Conservation (phyloP, 2,888 invertebrate genomes). For the Nemurella pictetii region DNA sequence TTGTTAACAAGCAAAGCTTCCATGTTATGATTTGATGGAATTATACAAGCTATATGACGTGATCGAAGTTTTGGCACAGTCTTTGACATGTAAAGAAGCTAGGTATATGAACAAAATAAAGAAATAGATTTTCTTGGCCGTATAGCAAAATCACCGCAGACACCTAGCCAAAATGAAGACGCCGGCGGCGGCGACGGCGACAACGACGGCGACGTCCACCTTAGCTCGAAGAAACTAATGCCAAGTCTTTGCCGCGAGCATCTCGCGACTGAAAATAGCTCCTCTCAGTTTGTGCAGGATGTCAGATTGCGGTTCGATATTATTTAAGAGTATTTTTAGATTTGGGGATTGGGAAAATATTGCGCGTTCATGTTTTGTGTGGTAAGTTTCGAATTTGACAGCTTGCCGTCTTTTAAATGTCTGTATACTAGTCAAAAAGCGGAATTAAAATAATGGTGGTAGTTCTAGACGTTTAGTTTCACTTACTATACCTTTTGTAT, state of each 20-base stretch:
- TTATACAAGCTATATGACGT: neutral
- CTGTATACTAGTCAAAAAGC: too few relatives aligned
- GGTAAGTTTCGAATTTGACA: too few relatives aligned
- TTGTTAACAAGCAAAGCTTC: neutral
- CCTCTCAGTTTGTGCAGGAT: neutral
- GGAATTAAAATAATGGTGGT: too few relatives aligned
- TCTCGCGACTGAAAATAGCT: neutral
- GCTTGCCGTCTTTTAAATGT: too few relatives aligned
- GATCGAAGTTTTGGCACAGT: neutral
- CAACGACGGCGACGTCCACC: neutral
- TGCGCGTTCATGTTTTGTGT: neutral
- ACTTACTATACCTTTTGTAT: too few relatives aligned
- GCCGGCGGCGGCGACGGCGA: neutral
- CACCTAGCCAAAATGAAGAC: neutral
- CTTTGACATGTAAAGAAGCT: neutral
- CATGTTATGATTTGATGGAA: neutral
- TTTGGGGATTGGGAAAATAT: neutral
- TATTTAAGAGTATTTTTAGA: neutral
- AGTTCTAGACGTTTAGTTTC: too few relatives aligned
- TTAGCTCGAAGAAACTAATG: neutral
- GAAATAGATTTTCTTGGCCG: neutral
- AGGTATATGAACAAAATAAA: neutral
- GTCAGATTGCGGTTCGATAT: neutral
- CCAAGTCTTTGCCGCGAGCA: neutral
- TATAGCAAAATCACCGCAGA: neutral